A percentile compares a stretch with the other conserved stretches of the same genome.
Evolutionary conservation across 1,140 invertebrate genomes (phyloP).

Genomic region (Ectropis grisescens): DNA sequence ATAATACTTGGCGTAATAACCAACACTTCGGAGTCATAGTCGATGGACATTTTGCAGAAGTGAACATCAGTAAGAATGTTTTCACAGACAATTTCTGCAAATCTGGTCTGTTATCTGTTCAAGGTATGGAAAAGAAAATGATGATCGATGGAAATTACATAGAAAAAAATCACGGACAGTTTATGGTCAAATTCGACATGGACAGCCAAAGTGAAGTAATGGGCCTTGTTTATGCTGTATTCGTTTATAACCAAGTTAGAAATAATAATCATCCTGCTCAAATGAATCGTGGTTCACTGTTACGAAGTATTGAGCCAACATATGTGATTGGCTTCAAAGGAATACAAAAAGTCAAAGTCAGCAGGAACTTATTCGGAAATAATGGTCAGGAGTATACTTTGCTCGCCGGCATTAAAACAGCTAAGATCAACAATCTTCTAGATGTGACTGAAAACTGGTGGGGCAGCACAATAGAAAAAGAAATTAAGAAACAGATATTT

Average conservation of each 20-base stretch:
- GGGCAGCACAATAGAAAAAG: conserved; percentile 81
- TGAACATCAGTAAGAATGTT: conserved; percentile 87
- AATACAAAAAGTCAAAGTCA: conserved; percentile 93
- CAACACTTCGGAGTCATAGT: conserved; percentile 87
- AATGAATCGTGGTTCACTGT: conserved; percentile 52
- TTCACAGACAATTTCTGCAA: conserved; percentile 91
- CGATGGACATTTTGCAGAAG: conserved; percentile 90
- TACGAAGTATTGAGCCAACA: conserved; percentile 73
- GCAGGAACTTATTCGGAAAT: conserved; percentile 90
- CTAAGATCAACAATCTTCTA: conserved; percentile 87
- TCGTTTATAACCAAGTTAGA: conserved; percentile 84
- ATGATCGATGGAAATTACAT: conserved; percentile 85
- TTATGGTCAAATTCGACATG: conserved; percentile 89
- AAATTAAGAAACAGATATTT: conserved; percentile 91
- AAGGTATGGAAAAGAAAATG: conserved; percentile 98
- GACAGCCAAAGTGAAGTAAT: conserved; percentile 95
- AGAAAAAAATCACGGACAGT: conserved; percentile 85
- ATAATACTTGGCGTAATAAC: conserved; percentile 90
- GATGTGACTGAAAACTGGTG: conserved; percentile 97
- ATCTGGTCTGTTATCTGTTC: conserved; percentile 84
- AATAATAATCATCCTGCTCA: conserved; percentile 73
- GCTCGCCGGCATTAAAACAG: conserved; percentile 91
- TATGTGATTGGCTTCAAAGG: conserved; percentile 94
- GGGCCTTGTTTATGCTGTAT: conserved; percentile 84
- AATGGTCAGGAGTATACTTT: conserved; percentile 94